These are phyloP conservation scores for Silurus aristotelis DNA, from an alignment of 2,797 vertebrate genomes.

Conservation along the genomic window DNA sequence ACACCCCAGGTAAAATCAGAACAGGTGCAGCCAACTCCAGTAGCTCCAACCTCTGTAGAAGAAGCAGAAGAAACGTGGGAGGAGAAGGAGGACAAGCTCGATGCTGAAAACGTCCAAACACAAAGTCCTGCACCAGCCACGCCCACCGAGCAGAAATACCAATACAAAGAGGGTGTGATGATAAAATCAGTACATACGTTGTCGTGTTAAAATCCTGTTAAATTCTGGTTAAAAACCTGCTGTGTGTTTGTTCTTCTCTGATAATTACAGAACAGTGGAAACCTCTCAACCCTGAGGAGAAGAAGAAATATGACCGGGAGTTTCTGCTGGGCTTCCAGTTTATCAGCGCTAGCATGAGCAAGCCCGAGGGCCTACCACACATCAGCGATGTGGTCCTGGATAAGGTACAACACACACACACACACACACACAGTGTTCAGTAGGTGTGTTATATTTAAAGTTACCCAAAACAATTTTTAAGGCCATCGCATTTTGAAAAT, in stretches of 20 bases:
- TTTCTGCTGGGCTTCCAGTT: conserved; percentile 95
- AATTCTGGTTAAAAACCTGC: not conserved
- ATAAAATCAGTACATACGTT: no score
- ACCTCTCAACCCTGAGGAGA: conserved; percentile 89
- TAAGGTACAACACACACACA: conserved; percentile 67
- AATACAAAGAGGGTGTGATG: conserved; percentile 89
- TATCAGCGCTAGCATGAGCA: conserved; percentile 92
- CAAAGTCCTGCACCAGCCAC: conserved; percentile 49
- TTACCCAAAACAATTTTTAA: not conserved
- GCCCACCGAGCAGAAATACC: conserved; percentile 84
- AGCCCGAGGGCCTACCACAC: conserved; percentile 91
- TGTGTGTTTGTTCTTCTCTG: not conserved
- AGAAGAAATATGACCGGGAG: conserved; percentile 93
- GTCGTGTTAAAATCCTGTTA: not conserved
- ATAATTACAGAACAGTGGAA: conserved; percentile 86
- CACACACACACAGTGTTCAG: not conserved
- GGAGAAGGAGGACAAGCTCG: conserved; percentile 92
- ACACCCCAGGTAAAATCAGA: conserved; percentile 60
- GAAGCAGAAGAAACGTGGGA: conserved; percentile 92
- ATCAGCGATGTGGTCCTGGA: conserved; percentile 96
- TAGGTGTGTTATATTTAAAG: not conserved
- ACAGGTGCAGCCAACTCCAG: conserved; percentile 65
- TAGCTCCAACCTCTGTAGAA: conserved; percentile 71
- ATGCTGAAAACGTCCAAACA: conserved; percentile 87
- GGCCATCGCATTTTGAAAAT: not conserved